phyloP scores from a whole-genome alignment of 1,140 invertebrate genomes.

The Lasioglossum albipes region DNA sequence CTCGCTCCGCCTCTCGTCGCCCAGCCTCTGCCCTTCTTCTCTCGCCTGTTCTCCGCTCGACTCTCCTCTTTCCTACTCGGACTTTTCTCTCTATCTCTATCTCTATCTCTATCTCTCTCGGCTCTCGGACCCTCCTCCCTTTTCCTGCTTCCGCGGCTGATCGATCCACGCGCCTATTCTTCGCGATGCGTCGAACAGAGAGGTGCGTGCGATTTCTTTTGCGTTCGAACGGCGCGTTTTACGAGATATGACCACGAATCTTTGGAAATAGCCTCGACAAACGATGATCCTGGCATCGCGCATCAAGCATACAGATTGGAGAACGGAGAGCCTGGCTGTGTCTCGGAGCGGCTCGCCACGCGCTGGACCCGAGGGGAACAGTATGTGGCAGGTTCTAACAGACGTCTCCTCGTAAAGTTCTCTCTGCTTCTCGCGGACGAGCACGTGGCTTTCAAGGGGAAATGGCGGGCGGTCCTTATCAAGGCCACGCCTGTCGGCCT shows the following conservation, averaged over 20 bases:
- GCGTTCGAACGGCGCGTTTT: too few species aligned
- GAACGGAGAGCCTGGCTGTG: too few species aligned
- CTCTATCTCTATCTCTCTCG: neutral
- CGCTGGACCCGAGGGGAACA: neutral
- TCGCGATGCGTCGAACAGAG: too few species aligned
- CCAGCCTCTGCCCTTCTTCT: slow-evolving; percentile 53
- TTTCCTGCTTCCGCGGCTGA: neutral
- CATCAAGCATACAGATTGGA: too few species aligned
- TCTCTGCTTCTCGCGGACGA: slow-evolving; percentile 34
- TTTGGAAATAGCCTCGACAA: too few species aligned
- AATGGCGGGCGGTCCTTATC: slow-evolving; percentile 55
- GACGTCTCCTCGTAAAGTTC: neutral
- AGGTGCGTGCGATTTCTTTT: too few species aligned
- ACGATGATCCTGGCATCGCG: too few species aligned
- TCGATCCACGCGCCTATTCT: too few species aligned
- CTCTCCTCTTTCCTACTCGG: neutral
- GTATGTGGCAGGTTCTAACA: slow-evolving; percentile 9
- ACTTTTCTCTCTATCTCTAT: neutral
- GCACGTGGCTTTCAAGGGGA: slow-evolving; percentile 68
- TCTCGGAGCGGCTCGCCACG: too few species aligned
- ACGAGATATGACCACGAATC: too few species aligned
- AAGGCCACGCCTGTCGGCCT: slow-evolving; percentile 56
- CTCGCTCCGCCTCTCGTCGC: slow-evolving; percentile 69
- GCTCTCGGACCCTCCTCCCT: neutral
- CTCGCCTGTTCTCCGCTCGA: neutral